A percentile compares a stretch with the other conserved stretches of the same genome.
phyloP scores from a whole-genome alignment of 1,140 invertebrate genomes.

The Drosophila trapezifrons region DNA sequence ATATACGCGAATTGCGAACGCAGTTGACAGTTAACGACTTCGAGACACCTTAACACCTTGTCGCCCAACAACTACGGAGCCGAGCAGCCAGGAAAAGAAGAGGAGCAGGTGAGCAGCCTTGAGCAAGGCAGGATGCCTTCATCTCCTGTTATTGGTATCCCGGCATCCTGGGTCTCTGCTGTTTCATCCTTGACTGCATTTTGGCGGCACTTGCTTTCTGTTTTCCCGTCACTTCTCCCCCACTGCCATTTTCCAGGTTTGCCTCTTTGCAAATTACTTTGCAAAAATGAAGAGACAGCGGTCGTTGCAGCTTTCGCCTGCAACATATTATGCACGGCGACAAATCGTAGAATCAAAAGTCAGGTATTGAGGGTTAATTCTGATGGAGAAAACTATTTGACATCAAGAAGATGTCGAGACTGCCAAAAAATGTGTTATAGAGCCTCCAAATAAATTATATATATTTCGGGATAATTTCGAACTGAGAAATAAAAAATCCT shows the following conservation, averaged over 20 bases:
- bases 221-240: constrained; percentile 8
- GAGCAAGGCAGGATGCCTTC: constrained; percentile 39
- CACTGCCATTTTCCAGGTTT: constrained; percentile 31
- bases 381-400: background rate
- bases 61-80: constrained; percentile 33
- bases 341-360: background rate
- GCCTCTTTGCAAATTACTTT: constrained; percentile 83
- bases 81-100: background rate
- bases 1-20: constrained; percentile 50
- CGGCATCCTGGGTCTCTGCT: constrained; percentile 42
- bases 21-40: constrained; percentile 49
- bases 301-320: constrained; percentile 8
- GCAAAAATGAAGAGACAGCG: constrained; percentile 79
- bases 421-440: too few species aligned
- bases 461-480: too few species aligned
- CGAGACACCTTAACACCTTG: constrained; percentile 74
- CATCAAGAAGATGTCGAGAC: too few species aligned
- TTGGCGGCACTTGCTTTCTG: constrained; percentile 80
- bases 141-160: constrained; percentile 38
- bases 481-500: too few species aligned
- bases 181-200: constrained; percentile 79
- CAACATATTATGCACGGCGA: constrained; percentile 17
- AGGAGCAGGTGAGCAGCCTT: constrained; percentile 41
- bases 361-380: background rate
- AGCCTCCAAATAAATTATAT: too few species aligned